Conservation (phyloP, 2,797 vertebrate genomes). For the Gadopsis bispinosus region DNA sequence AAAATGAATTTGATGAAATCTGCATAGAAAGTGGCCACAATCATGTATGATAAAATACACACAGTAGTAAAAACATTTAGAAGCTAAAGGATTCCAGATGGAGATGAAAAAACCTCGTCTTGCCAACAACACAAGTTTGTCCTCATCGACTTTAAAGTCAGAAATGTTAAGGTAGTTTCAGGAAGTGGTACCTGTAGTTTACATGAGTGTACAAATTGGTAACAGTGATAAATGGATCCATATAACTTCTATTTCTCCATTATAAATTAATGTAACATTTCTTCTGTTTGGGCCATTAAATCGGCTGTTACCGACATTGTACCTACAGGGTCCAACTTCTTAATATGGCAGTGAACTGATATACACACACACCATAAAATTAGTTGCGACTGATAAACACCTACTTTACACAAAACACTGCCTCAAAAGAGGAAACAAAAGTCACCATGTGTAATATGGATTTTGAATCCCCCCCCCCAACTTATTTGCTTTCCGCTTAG, state of each 20-base stretch:
- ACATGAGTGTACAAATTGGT: not conserved
- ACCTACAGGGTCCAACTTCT: not conserved
- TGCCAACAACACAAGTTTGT: not conserved
- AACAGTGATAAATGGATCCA: not conserved
- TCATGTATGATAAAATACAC: constrained; percentile 8
- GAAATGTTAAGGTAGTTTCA: not conserved
- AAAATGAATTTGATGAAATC: constrained; percentile 1
- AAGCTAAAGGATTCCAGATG: not conserved
- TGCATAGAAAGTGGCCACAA: constrained; percentile 30
- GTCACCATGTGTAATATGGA: not conserved
- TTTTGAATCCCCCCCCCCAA: not conserved
- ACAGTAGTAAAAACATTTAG: not conserved
- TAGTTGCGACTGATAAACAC: not conserved
- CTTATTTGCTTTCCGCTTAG: not conserved
- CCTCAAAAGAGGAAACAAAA: constrained; percentile 23
- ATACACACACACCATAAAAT: not conserved
- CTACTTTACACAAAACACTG: not conserved
- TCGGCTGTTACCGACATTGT: not conserved
- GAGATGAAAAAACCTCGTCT: not conserved
- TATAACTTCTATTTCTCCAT: not conserved
- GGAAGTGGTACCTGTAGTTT: not conserved
- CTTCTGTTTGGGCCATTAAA: not conserved
- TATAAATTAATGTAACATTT: not conserved
- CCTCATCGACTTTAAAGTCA: constrained; percentile 20
- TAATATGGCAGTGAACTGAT: not conserved